Percentiles rank a stretch among this genome's conserved stretches.
Conservation (phyloP, 2,113 vertebrate genomes). For the Rhabdornis inornatus region DNA sequence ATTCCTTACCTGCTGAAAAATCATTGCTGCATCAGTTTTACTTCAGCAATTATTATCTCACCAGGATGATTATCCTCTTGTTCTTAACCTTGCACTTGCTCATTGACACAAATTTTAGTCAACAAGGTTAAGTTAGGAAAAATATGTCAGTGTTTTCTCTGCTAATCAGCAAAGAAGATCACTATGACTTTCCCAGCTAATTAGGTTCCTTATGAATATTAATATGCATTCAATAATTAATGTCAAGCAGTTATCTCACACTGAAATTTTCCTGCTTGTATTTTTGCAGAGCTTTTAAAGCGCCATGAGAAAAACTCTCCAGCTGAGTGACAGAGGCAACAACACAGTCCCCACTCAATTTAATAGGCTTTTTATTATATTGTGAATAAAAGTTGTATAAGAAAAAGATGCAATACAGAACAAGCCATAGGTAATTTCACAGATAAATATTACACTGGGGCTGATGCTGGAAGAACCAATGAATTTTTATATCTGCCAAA, state of each 20-base stretch:
- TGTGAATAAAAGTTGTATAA: not conserved
- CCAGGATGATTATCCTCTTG: not conserved
- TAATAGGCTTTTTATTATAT: not conserved
- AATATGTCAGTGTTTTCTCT: conserved; percentile 38
- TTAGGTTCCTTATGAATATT: conserved; percentile 52
- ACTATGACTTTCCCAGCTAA: conserved; percentile 35
- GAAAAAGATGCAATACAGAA: not conserved
- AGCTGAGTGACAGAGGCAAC: not conserved
- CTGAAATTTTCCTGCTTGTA: not conserved
- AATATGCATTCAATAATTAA: conserved; percentile 39
- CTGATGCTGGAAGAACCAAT: not conserved
- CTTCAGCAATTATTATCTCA: not conserved
- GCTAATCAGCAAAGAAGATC: conserved; percentile 54
- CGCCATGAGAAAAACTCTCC: not conserved
- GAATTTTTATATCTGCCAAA: not conserved
- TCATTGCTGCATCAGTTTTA: not conserved
- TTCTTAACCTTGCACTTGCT: conserved; percentile 48
- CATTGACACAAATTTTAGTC: conserved; percentile 33
- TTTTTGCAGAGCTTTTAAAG: conserved; percentile 10
- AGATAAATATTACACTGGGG: not conserved
- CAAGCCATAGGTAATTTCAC: not conserved
- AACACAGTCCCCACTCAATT: not conserved
- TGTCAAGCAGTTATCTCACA: conserved; percentile 6
- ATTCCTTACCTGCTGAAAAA: not conserved
- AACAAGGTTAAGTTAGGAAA: conserved; percentile 52